Evolutionary conservation across 2,113 vertebrate species (phyloP).

Genomic region (Microtus richardsoni): DNA sequence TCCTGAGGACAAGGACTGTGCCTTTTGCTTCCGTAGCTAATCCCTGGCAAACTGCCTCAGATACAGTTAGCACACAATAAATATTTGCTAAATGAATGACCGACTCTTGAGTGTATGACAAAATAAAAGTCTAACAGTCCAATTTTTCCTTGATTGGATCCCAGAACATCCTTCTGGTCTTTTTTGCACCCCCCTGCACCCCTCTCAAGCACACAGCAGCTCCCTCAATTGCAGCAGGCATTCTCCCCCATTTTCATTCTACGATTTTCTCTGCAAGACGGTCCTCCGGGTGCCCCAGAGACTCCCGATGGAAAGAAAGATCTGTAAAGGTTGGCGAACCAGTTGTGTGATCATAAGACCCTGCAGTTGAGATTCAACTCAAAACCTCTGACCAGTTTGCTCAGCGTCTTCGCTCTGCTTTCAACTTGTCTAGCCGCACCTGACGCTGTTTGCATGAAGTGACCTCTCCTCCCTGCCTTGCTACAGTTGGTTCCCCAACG

Average conservation of each 20-base stretch:
- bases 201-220: background rate
- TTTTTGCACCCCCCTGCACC: background rate
- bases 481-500: background rate
- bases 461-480: background rate
- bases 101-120: background rate
- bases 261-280: background rate
- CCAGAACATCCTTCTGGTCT: background rate
- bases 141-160: background rate
- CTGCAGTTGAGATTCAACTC: background rate
- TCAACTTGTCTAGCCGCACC: background rate
- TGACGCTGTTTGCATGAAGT: background rate
- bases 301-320: background rate
- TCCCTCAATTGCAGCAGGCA: background rate
- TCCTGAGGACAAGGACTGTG: background rate
- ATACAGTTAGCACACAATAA: background rate
- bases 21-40: background rate
- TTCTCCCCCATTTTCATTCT: background rate
- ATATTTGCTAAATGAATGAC: constrained; percentile 44
- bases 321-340: background rate
- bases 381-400: background rate
- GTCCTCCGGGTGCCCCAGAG: background rate
- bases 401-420: background rate
- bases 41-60: constrained; percentile 6
- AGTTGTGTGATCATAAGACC: constrained; percentile 43
- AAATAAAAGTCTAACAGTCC: constrained; percentile 33